Evolutionary conservation across 2,888 invertebrate species (phyloP).

Genomic region (Phortica magna): DNA sequence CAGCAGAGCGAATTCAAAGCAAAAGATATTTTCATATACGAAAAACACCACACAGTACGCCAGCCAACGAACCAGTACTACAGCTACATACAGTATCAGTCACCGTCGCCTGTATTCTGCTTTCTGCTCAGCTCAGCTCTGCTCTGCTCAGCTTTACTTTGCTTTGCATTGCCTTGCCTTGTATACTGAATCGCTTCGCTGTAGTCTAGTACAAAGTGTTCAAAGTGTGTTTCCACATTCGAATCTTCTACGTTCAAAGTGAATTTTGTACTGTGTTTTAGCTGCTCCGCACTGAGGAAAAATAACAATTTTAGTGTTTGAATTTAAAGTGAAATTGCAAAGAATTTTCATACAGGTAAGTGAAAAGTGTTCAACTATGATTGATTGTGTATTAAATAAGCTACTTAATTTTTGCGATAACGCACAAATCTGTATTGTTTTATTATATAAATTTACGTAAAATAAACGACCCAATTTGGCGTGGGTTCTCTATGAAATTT

Average conservation of each 20-base stretch:
- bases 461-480: constrained; percentile 69
- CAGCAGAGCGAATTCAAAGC: neutral
- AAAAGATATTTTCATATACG: constrained; percentile 3
- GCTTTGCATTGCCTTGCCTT: neutral
- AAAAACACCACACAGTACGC: neutral
- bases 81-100: neutral
- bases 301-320: constrained; percentile 43
- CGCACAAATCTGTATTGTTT: constrained; percentile 60
- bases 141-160: neutral
- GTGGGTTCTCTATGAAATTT: constrained; percentile 55
- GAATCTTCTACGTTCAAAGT: constrained; percentile 18
- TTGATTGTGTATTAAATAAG: constrained; percentile 57
- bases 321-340: constrained; percentile 68
- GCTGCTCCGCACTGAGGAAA: constrained; percentile 2
- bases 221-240: constrained; percentile 16
- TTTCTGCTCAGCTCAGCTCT: neutral
- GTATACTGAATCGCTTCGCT: neutral
- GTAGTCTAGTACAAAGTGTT: constrained; percentile 8
- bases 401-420: constrained; percentile 58
- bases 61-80: neutral
- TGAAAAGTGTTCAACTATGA: constrained; percentile 69
- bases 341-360: constrained; percentile 72
- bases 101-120: neutral
- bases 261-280: constrained; percentile 13
- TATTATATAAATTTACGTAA: constrained; percentile 73